A percentile compares a stretch with the other conserved stretches of the same genome.
phyloP scores from a whole-genome alignment of 2,113 vertebrate genomes.

The Gracilinanus agilis region DNA sequence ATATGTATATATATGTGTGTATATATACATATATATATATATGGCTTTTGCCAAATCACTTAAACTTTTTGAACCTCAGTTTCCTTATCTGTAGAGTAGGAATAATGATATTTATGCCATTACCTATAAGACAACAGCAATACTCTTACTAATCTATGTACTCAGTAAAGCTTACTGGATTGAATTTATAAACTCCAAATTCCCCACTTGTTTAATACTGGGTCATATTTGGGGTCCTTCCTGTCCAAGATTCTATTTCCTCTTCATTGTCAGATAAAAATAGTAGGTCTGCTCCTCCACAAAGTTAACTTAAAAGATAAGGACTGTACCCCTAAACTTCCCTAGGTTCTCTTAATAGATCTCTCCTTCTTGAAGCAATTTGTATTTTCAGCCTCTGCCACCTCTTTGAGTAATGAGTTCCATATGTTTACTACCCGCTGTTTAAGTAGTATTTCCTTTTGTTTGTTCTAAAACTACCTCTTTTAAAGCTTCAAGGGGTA shows the following conservation, averaged over 20 bases:
- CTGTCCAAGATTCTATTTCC: not conserved
- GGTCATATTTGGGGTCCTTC: not conserved
- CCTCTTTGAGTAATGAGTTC: not conserved
- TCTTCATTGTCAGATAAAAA: not conserved
- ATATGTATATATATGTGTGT: no score
- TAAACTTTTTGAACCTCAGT: not conserved
- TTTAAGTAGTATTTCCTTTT: not conserved
- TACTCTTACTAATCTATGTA: not conserved
- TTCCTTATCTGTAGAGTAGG: not conserved
- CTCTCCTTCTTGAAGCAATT: slow-evolving; percentile 1
- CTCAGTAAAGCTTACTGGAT: not conserved
- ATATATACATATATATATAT: not conserved
- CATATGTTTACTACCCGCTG: not conserved
- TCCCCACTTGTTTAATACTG: not conserved
- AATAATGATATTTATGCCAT: not conserved
- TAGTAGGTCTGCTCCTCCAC: not conserved
- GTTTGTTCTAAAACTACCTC: not conserved
- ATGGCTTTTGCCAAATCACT: not conserved
- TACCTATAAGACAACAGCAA: not conserved
- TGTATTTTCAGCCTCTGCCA: not conserved
- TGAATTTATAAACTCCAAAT: not conserved
- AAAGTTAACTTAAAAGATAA: not conserved
- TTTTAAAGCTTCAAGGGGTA: not conserved
- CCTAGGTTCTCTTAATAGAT: not conserved
- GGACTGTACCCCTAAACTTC: not conserved